phyloP scores from a whole-genome alignment of 2,888 invertebrate genomes.

The Acanthosepion lycidas region DNA sequence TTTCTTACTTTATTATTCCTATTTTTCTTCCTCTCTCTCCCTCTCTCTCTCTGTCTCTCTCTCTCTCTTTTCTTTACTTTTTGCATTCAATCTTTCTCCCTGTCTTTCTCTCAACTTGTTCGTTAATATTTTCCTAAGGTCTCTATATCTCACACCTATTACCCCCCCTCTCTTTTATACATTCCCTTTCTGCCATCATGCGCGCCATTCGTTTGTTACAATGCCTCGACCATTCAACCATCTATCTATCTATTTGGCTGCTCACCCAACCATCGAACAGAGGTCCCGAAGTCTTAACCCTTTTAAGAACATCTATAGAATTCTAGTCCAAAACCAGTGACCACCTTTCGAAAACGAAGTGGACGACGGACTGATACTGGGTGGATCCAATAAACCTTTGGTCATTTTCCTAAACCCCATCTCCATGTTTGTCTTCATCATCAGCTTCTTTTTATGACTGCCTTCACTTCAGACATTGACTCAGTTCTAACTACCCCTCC shows the following conservation, averaged over 20 bases:
- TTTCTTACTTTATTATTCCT: no score
- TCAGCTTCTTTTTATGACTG: slow-evolving; percentile 4
- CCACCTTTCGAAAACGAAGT: not conserved
- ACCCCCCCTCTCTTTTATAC: not conserved
- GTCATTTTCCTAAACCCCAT: not conserved
- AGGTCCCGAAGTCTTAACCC: not conserved
- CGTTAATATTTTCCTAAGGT: no score
- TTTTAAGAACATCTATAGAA: not conserved
- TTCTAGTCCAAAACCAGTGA: not conserved
- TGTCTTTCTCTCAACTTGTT: not conserved
- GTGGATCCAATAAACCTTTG: slow-evolving; percentile 2
- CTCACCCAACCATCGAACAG: not conserved
- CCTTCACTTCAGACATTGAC: not conserved
- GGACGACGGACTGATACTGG: not conserved
- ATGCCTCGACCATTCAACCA: not conserved
- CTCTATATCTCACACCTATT: not conserved
- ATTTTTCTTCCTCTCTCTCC: no score
- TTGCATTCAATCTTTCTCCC: not conserved
- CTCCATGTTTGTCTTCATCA: not conserved
- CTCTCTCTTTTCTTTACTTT: no score
- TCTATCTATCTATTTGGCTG: not conserved
- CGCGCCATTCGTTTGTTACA: no score
- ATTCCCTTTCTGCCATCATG: no score
- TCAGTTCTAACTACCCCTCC: not conserved
- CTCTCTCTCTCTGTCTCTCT: no score